These are phyloP conservation scores for Indicator maculatus DNA, from an alignment of 2,113 vertebrate genomes.

Conservation along the genomic window DNA sequence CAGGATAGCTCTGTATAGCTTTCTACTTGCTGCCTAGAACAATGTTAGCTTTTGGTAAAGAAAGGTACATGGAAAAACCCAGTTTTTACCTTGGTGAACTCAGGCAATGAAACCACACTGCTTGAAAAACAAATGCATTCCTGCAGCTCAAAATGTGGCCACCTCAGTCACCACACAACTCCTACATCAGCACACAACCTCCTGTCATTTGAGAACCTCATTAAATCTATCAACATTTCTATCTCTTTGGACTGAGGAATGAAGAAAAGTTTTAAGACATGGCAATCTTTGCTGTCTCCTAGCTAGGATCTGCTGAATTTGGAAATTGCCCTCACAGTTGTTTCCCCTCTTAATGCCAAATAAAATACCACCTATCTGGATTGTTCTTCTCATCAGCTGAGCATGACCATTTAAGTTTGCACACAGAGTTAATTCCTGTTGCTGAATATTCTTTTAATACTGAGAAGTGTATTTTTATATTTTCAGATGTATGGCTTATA, in stretches of 20 bases:
- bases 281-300: slow-evolving; percentile 3
- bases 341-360: neutral
- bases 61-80: neutral
- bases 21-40: neutral
- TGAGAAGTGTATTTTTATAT: neutral
- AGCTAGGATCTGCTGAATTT: neutral
- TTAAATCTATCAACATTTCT: neutral
- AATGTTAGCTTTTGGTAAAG: neutral
- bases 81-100: neutral
- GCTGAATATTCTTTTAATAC: neutral
- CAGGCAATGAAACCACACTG: neutral
- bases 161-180: neutral
- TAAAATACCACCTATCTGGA: neutral
- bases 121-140: neutral
- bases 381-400: neutral
- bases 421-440: neutral
- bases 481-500: neutral
- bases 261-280: neutral
- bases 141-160: neutral
- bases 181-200: neutral
- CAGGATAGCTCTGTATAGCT: neutral
- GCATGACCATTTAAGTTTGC: neutral
- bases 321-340: neutral
- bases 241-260: slow-evolving; percentile 1
- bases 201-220: neutral